These are phyloP conservation scores for Gorilla gorilla DNA, from an alignment of 2,113 vertebrate genomes.

Conservation along the genomic window DNA sequence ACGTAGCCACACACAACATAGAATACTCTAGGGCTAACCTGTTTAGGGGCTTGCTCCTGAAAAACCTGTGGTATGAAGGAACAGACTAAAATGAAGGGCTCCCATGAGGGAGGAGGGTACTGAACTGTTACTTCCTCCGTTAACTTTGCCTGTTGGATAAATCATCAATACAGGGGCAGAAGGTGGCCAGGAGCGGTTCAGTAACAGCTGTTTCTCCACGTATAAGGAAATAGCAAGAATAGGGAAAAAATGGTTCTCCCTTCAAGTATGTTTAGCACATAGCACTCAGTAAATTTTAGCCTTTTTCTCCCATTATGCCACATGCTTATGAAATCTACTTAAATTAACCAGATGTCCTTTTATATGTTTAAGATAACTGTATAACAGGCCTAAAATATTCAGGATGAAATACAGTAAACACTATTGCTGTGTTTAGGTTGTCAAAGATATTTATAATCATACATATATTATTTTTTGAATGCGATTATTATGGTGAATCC, in stretches of 20 bases:
- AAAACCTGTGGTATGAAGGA: neutral
- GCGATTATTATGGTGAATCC: neutral
- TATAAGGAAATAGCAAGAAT: neutral
- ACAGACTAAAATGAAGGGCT: neutral
- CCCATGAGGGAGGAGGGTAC: neutral
- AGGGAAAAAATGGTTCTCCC: neutral
- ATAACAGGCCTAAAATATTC: constrained; percentile 13
- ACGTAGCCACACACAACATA: neutral
- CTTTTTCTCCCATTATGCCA: neutral
- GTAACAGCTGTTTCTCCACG: neutral
- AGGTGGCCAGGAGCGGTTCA: neutral
- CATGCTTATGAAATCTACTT: constrained; percentile 4
- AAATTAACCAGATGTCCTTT: neutral
- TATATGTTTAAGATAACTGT: neutral
- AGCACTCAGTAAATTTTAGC: neutral
- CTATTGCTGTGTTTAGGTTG: neutral
- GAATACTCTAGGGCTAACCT: neutral
- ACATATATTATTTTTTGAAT: neutral
- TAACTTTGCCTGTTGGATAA: neutral
- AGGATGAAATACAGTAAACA: neutral
- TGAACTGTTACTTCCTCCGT: neutral
- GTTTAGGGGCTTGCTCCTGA: neutral
- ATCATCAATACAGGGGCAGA: neutral
- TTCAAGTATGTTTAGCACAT: neutral
- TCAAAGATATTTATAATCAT: neutral